These are phyloP conservation scores for Coptodon rendalli DNA, from an alignment of 2,113 vertebrate species.

Conservation along the genomic window DNA sequence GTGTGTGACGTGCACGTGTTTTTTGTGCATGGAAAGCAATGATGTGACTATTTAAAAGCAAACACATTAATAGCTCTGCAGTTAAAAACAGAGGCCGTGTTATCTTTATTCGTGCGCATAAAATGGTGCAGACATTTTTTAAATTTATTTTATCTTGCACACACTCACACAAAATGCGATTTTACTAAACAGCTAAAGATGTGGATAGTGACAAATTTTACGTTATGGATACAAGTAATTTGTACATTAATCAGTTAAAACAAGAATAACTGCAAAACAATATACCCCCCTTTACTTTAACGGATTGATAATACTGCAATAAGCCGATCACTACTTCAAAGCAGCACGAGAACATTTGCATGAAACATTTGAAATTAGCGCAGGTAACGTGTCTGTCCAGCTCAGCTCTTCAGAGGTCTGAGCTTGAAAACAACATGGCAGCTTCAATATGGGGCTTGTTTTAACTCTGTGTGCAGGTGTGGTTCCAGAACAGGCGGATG, in stretches of 20 bases:
- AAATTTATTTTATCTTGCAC: neutral
- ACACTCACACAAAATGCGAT: neutral
- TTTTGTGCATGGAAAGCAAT: neutral
- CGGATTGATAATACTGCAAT: neutral
- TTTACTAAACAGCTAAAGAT: neutral
- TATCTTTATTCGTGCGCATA: neutral
- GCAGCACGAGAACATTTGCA: neutral
- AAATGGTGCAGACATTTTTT: neutral
- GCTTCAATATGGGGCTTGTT: conserved; percentile 54
- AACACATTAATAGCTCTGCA: neutral
- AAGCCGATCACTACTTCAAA: neutral
- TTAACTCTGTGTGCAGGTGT: conserved; percentile 77
- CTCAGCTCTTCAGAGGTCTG: neutral
- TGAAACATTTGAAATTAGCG: neutral
- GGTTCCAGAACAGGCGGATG: conserved; percentile 96
- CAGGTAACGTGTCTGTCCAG: neutral
- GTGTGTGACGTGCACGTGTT: neutral
- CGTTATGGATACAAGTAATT: neutral
- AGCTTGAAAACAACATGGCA: conserved; percentile 41
- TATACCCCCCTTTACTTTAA: neutral
- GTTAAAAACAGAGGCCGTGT: neutral
- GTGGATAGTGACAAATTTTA: neutral
- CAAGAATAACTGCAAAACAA: neutral
- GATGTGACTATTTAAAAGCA: neutral
- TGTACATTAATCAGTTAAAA: neutral